Percentiles rank a stretch among this genome's conserved stretches.
phyloP scores from a whole-genome alignment of 1,140 invertebrate genomes.

The Teleopsis dalmanni region DNA sequence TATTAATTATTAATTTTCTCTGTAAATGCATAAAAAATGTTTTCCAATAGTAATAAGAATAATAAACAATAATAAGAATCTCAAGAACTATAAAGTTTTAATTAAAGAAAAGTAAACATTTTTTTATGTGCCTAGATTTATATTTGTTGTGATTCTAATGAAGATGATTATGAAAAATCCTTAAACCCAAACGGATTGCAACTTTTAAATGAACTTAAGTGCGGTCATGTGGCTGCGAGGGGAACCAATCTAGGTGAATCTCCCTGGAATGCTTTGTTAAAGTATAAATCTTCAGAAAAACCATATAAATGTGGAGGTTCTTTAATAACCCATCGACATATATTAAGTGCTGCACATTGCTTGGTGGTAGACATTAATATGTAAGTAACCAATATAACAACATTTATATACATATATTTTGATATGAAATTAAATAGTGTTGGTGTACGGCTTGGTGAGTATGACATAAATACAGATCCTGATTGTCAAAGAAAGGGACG shows the following conservation, averaged over 20 bases:
- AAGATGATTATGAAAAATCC: background rate
- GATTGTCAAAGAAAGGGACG: slow-evolving; percentile 47
- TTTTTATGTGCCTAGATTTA: background rate
- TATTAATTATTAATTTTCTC: background rate
- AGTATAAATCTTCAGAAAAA: slow-evolving; percentile 30
- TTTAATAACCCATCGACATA: slow-evolving; percentile 45
- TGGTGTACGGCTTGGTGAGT: slow-evolving; percentile 56
- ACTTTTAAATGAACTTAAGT: slow-evolving; percentile 24
- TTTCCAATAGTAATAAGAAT: background rate
- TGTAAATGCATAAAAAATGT: background rate
- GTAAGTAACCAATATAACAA: background rate
- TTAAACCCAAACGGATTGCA: slow-evolving; percentile 31
- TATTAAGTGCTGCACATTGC: slow-evolving; percentile 59
- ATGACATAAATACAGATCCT: slow-evolving; percentile 47
- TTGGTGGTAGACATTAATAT: slow-evolving; percentile 4
- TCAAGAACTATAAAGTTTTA: too few species aligned
- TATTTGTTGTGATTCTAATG: slow-evolving; percentile 1
- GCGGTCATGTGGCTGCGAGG: slow-evolving; percentile 42
- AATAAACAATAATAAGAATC: background rate
- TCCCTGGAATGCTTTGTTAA: slow-evolving; percentile 50
- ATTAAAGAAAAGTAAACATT: background rate
- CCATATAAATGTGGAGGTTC: slow-evolving; percentile 43
- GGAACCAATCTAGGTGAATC: slow-evolving; percentile 45
- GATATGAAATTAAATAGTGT: too few species aligned
- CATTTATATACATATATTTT: background rate